Evolutionary conservation across 2,113 vertebrate genomes (phyloP).

Genomic region (Petrocephalus microphthalmus): DNA sequence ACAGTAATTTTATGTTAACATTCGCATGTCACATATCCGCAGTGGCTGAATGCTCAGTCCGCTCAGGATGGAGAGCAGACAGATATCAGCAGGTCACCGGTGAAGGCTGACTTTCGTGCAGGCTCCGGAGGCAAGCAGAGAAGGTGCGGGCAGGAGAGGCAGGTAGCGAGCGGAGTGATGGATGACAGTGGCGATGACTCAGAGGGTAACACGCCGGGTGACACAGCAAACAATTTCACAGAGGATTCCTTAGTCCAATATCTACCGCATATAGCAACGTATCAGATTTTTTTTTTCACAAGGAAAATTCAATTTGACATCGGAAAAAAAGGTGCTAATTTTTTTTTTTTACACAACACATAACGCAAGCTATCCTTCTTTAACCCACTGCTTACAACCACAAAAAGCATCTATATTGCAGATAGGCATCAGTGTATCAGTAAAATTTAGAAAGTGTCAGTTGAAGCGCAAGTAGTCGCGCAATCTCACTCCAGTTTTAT

Average conservation of each 20-base stretch:
- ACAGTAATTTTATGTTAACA: background rate
- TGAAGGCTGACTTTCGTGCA: background rate
- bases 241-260: constrained; percentile 5
- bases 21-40: background rate
- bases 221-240: constrained; percentile 8
- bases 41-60: background rate
- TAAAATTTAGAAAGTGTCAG: background rate
- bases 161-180: background rate
- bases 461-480: background rate
- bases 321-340: background rate
- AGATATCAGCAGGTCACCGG: background rate
- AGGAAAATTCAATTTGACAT: background rate
- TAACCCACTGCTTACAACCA: background rate
- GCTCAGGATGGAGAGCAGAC: background rate
- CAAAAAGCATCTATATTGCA: background rate
- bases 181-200: background rate
- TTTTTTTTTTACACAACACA: background rate
- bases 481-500: background rate
- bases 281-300: constrained; percentile 8
- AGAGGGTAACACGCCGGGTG: background rate
- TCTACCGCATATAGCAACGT: background rate
- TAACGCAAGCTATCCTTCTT: background rate
- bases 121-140: background rate
- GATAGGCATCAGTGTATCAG: background rate
- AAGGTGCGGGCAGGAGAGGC: background rate